Evolutionary conservation across 2,888 invertebrate species (phyloP).

Genomic region (Leuctra nigra): DNA sequence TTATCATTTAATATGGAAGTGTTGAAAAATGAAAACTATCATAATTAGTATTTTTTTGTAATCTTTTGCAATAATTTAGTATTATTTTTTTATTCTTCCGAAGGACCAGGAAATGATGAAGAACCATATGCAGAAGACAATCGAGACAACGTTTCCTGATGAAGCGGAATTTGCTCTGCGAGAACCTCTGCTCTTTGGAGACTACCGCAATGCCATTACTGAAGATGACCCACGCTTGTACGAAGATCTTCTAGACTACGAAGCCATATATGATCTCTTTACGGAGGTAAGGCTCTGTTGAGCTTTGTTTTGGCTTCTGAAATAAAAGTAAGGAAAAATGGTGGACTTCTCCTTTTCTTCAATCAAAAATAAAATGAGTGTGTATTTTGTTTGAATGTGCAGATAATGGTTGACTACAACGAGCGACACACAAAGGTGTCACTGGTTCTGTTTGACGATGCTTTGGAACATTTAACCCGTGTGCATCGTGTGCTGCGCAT

Average conservation of each 20-base stretch:
- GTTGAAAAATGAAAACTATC: no score
- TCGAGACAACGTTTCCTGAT: constrained; percentile 53
- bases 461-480: constrained; percentile 82
- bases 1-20: no score
- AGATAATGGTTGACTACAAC: constrained; percentile 82
- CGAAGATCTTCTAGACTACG: constrained; percentile 85
- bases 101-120: constrained; percentile 61
- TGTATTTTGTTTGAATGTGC: constrained; percentile 12
- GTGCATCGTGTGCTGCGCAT: constrained; percentile 79
- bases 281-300: constrained; percentile 57
- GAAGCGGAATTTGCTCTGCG: constrained; percentile 60
- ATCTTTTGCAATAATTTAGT: no score
- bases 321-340: neutral
- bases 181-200: constrained; percentile 82
- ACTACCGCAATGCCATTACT: constrained; percentile 78
- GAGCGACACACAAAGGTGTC: constrained; percentile 64
- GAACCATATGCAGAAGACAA: constrained; percentile 50
- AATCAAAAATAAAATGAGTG: neutral
- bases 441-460: constrained; percentile 86
- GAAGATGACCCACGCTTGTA: constrained; percentile 74
- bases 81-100: neutral
- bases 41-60: no score
- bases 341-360: neutral
- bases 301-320: neutral
- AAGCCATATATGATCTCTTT: constrained; percentile 80